Percentiles rank a stretch among this genome's conserved stretches.
Evolutionary conservation across 1,140 invertebrate genomes (phyloP).

Genomic region (Penaeus japonicus): DNA sequence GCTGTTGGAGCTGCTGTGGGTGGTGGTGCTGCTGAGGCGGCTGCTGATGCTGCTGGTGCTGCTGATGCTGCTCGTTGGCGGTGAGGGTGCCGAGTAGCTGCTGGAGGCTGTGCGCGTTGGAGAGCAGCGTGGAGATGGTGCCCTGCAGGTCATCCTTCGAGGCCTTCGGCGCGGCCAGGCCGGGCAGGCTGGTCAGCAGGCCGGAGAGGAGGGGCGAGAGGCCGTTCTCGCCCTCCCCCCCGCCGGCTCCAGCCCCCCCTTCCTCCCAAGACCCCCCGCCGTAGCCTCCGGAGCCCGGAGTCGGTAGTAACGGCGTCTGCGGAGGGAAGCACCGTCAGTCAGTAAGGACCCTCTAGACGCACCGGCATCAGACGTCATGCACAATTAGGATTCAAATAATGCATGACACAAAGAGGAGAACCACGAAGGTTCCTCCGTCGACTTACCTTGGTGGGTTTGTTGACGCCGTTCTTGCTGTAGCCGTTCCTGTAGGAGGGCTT

Average conservation of each 20-base stretch:
- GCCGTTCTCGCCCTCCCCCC: conserved; percentile 6
- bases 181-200: conserved; percentile 52
- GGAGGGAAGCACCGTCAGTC: background rate
- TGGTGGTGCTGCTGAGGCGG: background rate
- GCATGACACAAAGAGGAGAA: too few relatives aligned
- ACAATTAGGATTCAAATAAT: too few relatives aligned
- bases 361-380: too few relatives aligned
- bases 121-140: conserved; percentile 62
- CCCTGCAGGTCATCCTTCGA: conserved; percentile 61
- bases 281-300: conserved; percentile 32
- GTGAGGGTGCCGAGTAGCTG: conserved; percentile 61
- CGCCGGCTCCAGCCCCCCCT: background rate
- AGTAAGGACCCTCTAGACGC: too few relatives aligned
- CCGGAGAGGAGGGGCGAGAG: conserved; percentile 41
- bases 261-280: conserved; percentile 31
- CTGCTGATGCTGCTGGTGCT: conserved; percentile 14
- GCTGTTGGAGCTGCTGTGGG: conserved; percentile 4
- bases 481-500: conserved; percentile 29
- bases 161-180: conserved; percentile 20
- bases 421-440: too few relatives aligned
- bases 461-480: conserved; percentile 20
- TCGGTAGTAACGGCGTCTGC: conserved; percentile 48
- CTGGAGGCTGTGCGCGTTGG: conserved; percentile 63
- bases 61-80: conserved; percentile 32
- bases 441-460: conserved; percentile 4